These are phyloP conservation scores for Lordiphosa collinella DNA, from an alignment of 1,140 invertebrate species.

Conservation along the genomic window DNA sequence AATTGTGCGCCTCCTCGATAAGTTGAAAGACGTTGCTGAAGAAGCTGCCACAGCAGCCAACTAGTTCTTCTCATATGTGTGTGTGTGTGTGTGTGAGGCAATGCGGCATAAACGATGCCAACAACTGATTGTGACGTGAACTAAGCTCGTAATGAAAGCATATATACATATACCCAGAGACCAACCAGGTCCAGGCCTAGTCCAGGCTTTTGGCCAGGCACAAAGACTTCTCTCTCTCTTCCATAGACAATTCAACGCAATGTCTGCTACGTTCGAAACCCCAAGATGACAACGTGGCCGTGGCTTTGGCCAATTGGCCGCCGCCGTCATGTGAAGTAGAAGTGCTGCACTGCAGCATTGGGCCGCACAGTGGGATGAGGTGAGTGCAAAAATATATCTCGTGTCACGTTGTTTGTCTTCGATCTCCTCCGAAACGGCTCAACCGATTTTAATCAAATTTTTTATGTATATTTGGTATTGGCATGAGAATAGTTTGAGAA, in stretches of 20 bases:
- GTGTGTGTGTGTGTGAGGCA: conserved; percentile 40
- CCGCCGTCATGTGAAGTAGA: conserved; percentile 50
- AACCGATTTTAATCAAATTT: too few relatives aligned
- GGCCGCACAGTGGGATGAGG: conserved; percentile 23
- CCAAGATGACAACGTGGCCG: conserved; percentile 60
- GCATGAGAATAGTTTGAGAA: too few relatives aligned
- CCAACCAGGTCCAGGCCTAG: conserved; percentile 5
- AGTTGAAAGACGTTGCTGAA: conserved; percentile 75
- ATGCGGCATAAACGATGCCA: conserved; percentile 77
- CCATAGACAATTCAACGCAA: conserved; percentile 38
- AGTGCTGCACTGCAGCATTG: conserved; percentile 26
- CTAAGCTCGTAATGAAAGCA: conserved; percentile 78
- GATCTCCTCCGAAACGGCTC: too few relatives aligned
- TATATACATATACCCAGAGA: conserved; percentile 42
- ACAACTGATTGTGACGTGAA: conserved; percentile 79
- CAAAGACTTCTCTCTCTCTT: conserved; percentile 52
- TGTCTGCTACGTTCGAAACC: conserved; percentile 20
- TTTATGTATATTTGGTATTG: too few relatives aligned
- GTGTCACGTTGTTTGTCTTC: too few relatives aligned
- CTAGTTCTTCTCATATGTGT: conserved; percentile 31
- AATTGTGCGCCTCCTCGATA: conserved; percentile 62
- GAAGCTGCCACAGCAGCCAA: conserved; percentile 69
- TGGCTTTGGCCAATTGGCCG: conserved; percentile 65
- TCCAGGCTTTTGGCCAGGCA: conserved; percentile 22
- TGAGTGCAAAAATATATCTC: too few relatives aligned